Base-by-base conservation (phyloP, 2,113 vertebrate species). In the Lucifuga dentata region DNA sequence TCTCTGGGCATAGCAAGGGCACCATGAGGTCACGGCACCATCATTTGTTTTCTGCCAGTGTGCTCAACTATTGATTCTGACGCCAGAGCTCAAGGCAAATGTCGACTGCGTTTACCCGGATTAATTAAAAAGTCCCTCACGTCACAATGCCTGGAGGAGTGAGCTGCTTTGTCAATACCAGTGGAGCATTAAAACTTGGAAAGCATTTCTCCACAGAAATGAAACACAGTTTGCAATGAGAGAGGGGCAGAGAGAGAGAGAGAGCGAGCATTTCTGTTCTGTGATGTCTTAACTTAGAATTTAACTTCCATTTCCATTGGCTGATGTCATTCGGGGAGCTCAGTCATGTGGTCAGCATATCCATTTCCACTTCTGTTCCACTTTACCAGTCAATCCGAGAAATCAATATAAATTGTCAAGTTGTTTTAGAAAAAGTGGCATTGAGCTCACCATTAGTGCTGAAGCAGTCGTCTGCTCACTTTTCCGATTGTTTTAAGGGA, bases 91-190 rank as follows among this genome's bases (percentile, higher is more conserved):
- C 78, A 73, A 85, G 86, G 88, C 89, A 89, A 90, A 89, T 83
- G 90, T 85, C 83, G 56, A 21, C 57, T 19, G 6, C 71, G 51
- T 91, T 90, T 91, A 88, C 80, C 50, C 62, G 21, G 82, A 89
- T 86, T 90, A 89, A 93, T 92, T 91, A 90, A 90, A 86, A 88
- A 76, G 68, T 84, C 80, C 78, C 68, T 61, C 84, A 62, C 63
- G 73, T 81, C 77, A 72, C 58, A 17, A 20, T 26, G 80, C 70
- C 83, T 67, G 15, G 40, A 87, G 80, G 68, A 29, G 70, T 50
- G 77, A 50, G 46, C 78, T 78, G 45, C 64, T 61, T 65, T 20
- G 48, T 81, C 82, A 29, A 73, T 78, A 64, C 50, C 33, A 43
- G 8, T 20, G 12, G 55, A 78, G 35, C 23, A 12, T 58, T 45